Conservation (phyloP, 2,888 invertebrate genomes). For the Lamellibrachia satsuma region DNA sequence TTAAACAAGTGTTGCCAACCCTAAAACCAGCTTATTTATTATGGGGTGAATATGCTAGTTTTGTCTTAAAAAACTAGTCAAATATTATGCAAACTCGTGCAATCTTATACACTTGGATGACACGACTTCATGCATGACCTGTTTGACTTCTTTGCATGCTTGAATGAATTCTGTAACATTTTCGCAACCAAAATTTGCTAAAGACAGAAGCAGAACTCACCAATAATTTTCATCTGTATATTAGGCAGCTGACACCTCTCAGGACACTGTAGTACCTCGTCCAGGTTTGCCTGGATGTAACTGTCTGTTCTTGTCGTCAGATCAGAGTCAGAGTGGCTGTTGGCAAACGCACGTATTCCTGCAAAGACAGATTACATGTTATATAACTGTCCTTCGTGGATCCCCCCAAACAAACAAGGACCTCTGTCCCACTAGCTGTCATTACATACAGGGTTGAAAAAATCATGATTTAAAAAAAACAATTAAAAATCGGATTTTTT, state of each 20-base stretch:
- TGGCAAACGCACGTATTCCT: conserved; percentile 70
- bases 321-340: conserved; percentile 68
- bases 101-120: no score
- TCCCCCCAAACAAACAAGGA: not conserved
- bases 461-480: no score
- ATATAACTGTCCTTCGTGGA: not conserved
- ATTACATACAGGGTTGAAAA: no score
- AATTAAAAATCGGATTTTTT: no score
- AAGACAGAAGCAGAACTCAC: conserved; percentile 66
- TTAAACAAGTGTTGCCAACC: no score
- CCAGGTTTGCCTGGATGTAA: conserved; percentile 78
- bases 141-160: no score
- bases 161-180: not conserved
- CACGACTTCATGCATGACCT: no score
- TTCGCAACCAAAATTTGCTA: not conserved
- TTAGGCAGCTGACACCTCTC: conserved; percentile 73
- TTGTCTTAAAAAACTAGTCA: no score
- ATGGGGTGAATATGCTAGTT: no score
- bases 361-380: not conserved
- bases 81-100: no score
- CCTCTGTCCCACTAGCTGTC: no score
- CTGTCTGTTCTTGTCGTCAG: conserved; percentile 76
- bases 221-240: conserved; percentile 79
- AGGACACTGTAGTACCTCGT: conserved; percentile 72
- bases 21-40: no score